Conservation (phyloP, 2,888 invertebrate species). For the Glaucopsyche alexis region DNA sequence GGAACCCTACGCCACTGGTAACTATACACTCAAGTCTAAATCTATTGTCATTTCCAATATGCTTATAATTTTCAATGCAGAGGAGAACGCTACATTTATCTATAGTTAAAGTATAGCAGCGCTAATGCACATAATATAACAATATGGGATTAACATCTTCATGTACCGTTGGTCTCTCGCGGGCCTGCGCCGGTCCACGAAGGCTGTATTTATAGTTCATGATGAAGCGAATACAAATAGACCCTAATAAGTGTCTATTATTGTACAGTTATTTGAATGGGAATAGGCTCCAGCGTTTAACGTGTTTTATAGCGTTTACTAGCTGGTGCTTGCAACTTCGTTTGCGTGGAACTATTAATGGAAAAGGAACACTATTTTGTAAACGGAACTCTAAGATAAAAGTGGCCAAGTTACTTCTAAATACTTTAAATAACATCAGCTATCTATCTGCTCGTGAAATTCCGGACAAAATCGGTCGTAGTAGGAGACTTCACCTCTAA, state of each 20-base stretch:
- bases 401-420: too few species aligned
- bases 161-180: conserved; percentile 31
- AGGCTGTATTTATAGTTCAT: conserved; percentile 30
- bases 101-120: neutral
- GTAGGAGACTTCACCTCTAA: neutral
- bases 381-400: too few species aligned
- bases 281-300: neutral
- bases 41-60: neutral
- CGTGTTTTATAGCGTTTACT: conserved; percentile 10
- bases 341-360: too few species aligned
- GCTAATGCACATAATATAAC: neutral
- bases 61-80: neutral
- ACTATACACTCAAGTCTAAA: too few species aligned
- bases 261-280: conserved; percentile 29
- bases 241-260: conserved; percentile 30
- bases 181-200: conserved; percentile 22
- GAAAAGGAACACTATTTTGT: too few species aligned
- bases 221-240: conserved; percentile 35
- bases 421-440: too few species aligned
- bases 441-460: too few species aligned
- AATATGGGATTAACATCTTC: conserved; percentile 25
- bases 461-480: too few species aligned
- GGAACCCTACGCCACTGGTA: too few species aligned
- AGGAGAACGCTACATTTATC: neutral
- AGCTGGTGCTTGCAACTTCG: too few species aligned